phyloP scores from a whole-genome alignment of 2,797 vertebrate species.

The Bucorvus abyssinicus region DNA sequence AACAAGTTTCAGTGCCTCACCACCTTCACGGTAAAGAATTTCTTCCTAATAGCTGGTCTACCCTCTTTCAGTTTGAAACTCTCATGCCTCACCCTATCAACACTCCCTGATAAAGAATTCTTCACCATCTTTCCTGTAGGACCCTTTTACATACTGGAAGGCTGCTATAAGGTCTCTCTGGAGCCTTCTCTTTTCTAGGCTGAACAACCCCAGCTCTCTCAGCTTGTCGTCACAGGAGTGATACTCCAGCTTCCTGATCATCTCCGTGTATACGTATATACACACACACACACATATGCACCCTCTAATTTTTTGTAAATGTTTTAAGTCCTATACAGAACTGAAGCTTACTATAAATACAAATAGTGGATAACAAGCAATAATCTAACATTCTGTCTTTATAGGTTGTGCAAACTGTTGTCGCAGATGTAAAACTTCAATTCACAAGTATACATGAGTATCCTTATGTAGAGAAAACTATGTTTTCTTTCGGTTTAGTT shows the following conservation, averaged over 20 bases:
- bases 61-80: no score
- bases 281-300: not conserved
- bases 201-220: rapidly evolving
- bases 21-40: not conserved
- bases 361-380: not conserved
- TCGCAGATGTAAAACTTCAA: not conserved
- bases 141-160: not conserved
- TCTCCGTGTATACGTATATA: not conserved
- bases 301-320: not conserved
- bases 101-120: rapidly evolving
- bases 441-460: not conserved
- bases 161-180: rapidly evolving
- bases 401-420: not conserved
- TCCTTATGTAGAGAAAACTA: not conserved
- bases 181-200: not conserved
- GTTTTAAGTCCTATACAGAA: not conserved
- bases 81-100: no score
- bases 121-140: not conserved
- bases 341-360: not conserved
- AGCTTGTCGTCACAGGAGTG: not conserved
- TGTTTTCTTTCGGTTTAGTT: not conserved
- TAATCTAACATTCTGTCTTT: not conserved
- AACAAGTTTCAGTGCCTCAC: not conserved
- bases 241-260: rapidly evolving
- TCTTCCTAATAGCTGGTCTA: no score